Conservation (phyloP, 2,113 vertebrate species). For the Antechinus stuartii region DNA sequence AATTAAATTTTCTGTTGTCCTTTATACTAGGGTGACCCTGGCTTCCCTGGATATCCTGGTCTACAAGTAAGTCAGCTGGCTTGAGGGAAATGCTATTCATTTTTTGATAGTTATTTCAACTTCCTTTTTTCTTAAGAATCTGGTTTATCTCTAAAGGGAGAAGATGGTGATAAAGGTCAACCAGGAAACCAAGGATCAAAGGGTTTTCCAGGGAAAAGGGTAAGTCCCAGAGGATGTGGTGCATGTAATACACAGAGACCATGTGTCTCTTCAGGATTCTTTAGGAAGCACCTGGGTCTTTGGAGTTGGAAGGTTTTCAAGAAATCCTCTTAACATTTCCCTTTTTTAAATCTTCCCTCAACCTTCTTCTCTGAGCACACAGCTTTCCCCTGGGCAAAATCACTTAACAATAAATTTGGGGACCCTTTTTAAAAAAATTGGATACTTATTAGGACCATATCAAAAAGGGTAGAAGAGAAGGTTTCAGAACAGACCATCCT, state of each 20-base stretch:
- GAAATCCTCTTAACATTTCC: not conserved
- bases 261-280: not conserved
- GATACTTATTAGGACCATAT: not conserved
- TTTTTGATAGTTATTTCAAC: slow-evolving; percentile 1
- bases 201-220: slow-evolving; percentile 89
- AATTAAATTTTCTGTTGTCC: slow-evolving; percentile 41
- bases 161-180: slow-evolving; percentile 84
- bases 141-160: slow-evolving; percentile 86
- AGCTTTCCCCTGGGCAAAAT: not conserved
- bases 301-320: not conserved
- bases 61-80: slow-evolving; percentile 81
- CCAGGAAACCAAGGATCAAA: slow-evolving; percentile 86
- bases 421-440: not conserved
- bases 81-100: not conserved
- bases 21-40: slow-evolving; percentile 85
- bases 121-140: slow-evolving; percentile 26
- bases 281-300: not conserved
- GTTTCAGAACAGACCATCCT: not conserved
- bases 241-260: not conserved
- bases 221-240: slow-evolving; percentile 72
- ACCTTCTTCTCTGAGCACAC: not conserved
- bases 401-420: not conserved
- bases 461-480: not conserved
- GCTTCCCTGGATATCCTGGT: slow-evolving; percentile 90
- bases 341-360: not conserved